These are phyloP conservation scores for Budorcas taxicolor DNA, from an alignment of 2,113 vertebrate species.

Conservation along the genomic window DNA sequence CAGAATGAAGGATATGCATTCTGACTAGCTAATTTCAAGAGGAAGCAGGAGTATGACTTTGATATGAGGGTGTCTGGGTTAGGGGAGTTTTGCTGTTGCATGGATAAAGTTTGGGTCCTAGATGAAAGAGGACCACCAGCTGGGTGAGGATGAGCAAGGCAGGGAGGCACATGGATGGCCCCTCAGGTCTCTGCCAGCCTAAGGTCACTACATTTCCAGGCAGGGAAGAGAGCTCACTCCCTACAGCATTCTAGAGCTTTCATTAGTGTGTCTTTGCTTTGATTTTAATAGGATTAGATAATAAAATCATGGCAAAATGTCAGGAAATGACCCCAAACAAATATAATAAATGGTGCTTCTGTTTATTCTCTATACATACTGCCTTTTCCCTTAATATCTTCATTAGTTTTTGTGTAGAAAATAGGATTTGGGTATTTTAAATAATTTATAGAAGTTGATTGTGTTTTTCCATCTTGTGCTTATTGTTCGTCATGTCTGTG, in stretches of 20 bases:
- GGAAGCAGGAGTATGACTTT: not conserved
- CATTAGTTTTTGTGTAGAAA: slow-evolving; percentile 8
- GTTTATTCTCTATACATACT: not conserved
- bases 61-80: not conserved
- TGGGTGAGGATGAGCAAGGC: not conserved
- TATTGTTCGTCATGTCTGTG: not conserved
- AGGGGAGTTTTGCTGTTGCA: accelerated
- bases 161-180: not conserved
- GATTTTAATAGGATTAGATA: slow-evolving; percentile 34
- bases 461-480: not conserved
- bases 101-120: not conserved
- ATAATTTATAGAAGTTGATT: not conserved
- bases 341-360: not conserved
- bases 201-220: not conserved
- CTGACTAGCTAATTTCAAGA: too few relatives aligned
- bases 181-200: not conserved
- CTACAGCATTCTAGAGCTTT: not conserved
- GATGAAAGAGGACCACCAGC: not conserved
- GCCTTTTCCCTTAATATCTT: not conserved
- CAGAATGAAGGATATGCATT: not conserved
- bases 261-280: not conserved
- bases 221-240: not conserved
- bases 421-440: not conserved
- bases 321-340: slow-evolving; percentile 29
- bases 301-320: not conserved